Percentiles rank a stretch among this genome's conserved stretches.
Conservation (phyloP, 1,140 invertebrate species). For the Euwallacea similis region DNA sequence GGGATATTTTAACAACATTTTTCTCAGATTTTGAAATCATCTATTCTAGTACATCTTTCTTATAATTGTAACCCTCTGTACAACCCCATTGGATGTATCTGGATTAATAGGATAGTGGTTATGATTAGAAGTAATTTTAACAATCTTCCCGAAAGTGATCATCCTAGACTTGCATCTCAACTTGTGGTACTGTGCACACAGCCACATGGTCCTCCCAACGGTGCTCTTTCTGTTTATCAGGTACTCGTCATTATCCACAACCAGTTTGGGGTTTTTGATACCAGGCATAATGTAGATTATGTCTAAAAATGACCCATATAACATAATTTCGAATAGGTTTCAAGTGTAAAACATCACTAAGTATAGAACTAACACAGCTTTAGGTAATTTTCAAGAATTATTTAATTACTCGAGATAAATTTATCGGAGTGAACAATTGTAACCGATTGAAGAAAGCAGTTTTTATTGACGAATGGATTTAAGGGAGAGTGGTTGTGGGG, state of each 20-base stretch:
- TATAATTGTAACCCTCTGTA: constrained; percentile 12
- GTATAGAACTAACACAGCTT: not conserved
- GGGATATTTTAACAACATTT: too few relatives aligned
- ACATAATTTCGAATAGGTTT: not conserved
- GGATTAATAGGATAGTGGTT: constrained; percentile 39
- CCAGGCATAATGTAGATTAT: constrained; percentile 39
- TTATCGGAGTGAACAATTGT: constrained; percentile 10
- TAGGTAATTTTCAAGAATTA: not conserved
- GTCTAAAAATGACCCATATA: constrained; percentile 35
- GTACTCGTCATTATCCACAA: constrained; percentile 40
- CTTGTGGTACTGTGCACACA: constrained; percentile 39
- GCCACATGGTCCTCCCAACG: constrained; percentile 39
- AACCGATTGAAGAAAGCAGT: constrained; percentile 31
- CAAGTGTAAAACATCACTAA: not conserved
- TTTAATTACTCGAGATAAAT: too few relatives aligned
- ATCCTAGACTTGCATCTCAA: constrained; percentile 43
- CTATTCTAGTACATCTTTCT: not conserved
- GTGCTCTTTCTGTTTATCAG: constrained; percentile 35
- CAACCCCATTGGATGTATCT: not conserved
- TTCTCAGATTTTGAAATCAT: too few relatives aligned
- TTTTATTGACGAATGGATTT: constrained; percentile 24
- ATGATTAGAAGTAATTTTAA: constrained; percentile 39
- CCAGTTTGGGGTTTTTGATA: constrained; percentile 41
- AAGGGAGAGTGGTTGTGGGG: constrained; percentile 42
- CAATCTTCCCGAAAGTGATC: constrained; percentile 39